Percentiles rank a stretch among this genome's conserved stretches.
These are phyloP conservation scores for Drosophila pullipes DNA, from an alignment of 2,888 invertebrate species.

Conservation along the genomic window DNA sequence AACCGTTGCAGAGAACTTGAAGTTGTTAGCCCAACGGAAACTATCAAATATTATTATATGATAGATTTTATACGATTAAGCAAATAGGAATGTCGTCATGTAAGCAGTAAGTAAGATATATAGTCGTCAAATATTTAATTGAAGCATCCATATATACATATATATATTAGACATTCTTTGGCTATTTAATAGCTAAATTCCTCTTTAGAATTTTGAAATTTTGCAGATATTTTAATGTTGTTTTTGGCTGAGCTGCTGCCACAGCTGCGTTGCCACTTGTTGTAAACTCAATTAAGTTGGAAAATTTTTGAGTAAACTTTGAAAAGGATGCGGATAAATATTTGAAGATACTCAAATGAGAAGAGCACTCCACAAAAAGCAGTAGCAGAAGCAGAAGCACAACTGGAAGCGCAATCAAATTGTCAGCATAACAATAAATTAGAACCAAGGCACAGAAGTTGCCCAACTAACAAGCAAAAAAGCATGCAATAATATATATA, in stretches of 20 bases:
- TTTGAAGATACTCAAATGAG: constrained; percentile 62
- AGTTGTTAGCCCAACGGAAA: constrained; percentile 28
- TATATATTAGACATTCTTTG: not conserved
- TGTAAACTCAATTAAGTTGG: constrained; percentile 70
- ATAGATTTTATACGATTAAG: not conserved
- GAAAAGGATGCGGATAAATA: constrained; percentile 67
- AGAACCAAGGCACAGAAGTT: constrained; percentile 23
- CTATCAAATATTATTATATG: constrained; percentile 23
- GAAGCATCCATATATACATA: not conserved
- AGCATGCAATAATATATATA: constrained; percentile 57
- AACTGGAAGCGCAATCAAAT: constrained; percentile 66
- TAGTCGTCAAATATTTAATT: not conserved
- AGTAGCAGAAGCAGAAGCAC: not conserved
- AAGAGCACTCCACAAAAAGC: constrained; percentile 17
- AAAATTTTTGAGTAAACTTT: constrained; percentile 43
- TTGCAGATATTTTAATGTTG: constrained; percentile 3
- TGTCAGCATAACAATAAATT: constrained; percentile 71
- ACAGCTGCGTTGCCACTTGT: constrained; percentile 43
- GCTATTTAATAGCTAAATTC: constrained; percentile 26
- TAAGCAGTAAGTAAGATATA: not conserved
- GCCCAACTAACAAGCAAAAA: constrained; percentile 44
- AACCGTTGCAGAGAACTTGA: constrained; percentile 1
- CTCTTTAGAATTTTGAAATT: constrained; percentile 16
- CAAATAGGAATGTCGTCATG: not conserved
- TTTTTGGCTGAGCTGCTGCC: constrained; percentile 1